Evolutionary conservation across 2,113 vertebrate genomes (phyloP), one percentile per base, ranked within the genome.

Genomic region (Saguinus imperator): DNA sequence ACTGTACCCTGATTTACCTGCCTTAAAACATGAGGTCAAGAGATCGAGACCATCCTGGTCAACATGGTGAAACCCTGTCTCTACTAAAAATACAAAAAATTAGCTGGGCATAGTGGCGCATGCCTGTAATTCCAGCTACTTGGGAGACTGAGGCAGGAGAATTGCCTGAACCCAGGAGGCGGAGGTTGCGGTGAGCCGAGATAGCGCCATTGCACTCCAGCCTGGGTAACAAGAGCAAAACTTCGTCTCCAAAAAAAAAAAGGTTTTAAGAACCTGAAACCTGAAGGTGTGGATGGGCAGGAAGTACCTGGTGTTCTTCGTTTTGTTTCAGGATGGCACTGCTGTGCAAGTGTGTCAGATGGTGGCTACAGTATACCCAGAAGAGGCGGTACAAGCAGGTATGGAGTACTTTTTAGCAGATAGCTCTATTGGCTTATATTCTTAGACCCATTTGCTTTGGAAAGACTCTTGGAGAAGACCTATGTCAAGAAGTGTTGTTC

Each of bases 281-380:
- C 52, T 18, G 43, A 14, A 89, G 25, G 43, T 12, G 21, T 14
- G 5, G 2, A 23, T 17, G 3, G 16, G 25, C 21, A 52, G 52
- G 17, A 52, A 81, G 45, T 21, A 55, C 32, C 61, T 83, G 77
- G 35, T 68, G 3, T 35, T 92, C 32, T 94, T 25, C 97, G 45
- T 85, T 91, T 83, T 58, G 13, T 98, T 98, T 89, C 94, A 98
- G 98, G 45, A 18, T 45, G 12, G 84, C 40, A 27, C 50, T 97
- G 55, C 88, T 99, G 48, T 94, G 94, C 48, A 98, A 12, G 32
- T 99, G 88, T 96, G 85, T 99, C 58, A 91, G 35, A 18, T 84
- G 8, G 35, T 98, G 98, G 98, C 40, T 79, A 9, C 87, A 16
- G 13, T 89, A 91, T 12, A 61, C 79, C 35, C 96, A 50, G 85